Evolutionary conservation across 1,140 invertebrate genomes (phyloP).

Genomic region (Carposina sasakii): DNA sequence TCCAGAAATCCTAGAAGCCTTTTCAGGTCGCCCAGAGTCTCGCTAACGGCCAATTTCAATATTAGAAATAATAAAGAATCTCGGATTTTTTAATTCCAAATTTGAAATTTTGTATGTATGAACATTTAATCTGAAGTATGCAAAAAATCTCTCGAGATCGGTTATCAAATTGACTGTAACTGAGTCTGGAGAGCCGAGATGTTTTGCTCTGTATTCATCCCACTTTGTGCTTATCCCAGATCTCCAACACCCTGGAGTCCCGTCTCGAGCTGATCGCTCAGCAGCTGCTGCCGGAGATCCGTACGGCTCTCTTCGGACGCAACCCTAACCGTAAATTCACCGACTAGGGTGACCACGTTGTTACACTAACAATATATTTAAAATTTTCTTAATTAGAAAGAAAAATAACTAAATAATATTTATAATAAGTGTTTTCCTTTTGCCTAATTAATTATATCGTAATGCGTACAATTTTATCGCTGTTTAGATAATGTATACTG

Average conservation of each 20-base stretch:
- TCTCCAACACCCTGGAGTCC: conserved; percentile 95
- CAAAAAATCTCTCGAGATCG: too few species aligned
- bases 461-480: conserved; percentile 66
- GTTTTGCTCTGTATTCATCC: too few species aligned
- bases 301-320: conserved; percentile 92
- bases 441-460: conserved; percentile 66
- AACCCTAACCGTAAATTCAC: conserved; percentile 98
- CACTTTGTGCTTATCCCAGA: conserved; percentile 75
- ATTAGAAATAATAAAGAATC: too few species aligned
- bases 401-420: conserved; percentile 56
- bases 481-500: conserved; percentile 48
- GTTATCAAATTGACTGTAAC: too few species aligned
- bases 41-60: too few species aligned
- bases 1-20: too few species aligned
- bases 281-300: conserved; percentile 94
- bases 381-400: conserved; percentile 53
- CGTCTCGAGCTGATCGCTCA: conserved; percentile 94
- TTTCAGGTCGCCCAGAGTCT: too few species aligned
- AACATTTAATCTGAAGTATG: too few species aligned
- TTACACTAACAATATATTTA: conserved; percentile 58
- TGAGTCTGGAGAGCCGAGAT: too few species aligned
- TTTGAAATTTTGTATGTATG: too few species aligned
- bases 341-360: conserved; percentile 80
- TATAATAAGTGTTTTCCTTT: conserved; percentile 63
- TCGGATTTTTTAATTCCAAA: too few species aligned